These are phyloP conservation scores for Psittacula derbiana DNA, from an alignment of 2,797 vertebrate species.

Conservation along the genomic window DNA sequence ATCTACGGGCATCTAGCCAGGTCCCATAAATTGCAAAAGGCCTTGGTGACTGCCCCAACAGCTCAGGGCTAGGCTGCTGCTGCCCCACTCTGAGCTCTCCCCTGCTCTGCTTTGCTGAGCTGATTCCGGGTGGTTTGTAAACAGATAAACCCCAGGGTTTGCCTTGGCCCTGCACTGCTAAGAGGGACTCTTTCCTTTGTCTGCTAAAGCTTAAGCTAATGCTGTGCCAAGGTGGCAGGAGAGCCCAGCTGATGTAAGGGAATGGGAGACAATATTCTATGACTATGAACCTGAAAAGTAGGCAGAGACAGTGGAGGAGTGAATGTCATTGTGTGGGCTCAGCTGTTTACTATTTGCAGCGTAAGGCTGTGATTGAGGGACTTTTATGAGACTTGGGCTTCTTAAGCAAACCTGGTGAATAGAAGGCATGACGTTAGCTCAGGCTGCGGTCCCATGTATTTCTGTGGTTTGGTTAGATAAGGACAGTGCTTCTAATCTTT, in stretches of 20 bases:
- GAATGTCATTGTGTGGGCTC: not conserved
- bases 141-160: not conserved
- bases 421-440: rapidly evolving
- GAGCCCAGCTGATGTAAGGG: rapidly evolving
- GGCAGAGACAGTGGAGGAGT: not conserved
- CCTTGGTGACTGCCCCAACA: not conserved
- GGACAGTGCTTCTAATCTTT: not conserved
- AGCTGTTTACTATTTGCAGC: not conserved
- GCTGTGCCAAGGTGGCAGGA: not conserved
- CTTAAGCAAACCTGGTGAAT: not conserved
- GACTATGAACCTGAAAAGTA: not conserved
- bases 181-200: not conserved
- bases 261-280: not conserved
- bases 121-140: not conserved
- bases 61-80: not conserved
- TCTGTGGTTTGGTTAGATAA: not conserved
- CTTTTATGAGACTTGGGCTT: not conserved
- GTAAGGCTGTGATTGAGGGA: not conserved
- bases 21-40: not conserved
- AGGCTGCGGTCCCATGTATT: not conserved
- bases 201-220: not conserved
- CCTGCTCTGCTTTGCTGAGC: not conserved
- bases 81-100: not conserved
- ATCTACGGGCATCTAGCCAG: not conserved
- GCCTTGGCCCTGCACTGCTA: not conserved